These are phyloP conservation scores for Clarias magur DNA, from an alignment of 2,113 vertebrate genomes.

Conservation along the genomic window DNA sequence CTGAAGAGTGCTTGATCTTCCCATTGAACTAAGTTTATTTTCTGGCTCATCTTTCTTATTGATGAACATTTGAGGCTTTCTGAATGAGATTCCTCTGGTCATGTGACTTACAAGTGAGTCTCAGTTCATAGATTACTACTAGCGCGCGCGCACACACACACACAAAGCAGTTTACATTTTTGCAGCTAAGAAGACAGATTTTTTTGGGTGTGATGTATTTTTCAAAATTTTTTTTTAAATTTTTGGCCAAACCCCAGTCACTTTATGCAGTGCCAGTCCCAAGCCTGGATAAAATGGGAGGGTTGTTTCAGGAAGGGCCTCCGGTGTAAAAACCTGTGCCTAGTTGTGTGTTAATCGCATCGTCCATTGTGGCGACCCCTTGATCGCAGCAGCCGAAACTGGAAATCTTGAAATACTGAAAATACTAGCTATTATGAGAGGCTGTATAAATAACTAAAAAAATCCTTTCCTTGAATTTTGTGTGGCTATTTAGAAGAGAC, in stretches of 20 bases:
- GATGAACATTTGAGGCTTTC: not conserved
- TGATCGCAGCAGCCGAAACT: not conserved
- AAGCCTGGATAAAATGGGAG: too few species aligned
- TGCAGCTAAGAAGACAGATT: not conserved
- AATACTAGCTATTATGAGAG: not conserved
- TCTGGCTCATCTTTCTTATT: not conserved
- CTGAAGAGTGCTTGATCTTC: not conserved
- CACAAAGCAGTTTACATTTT: not conserved
- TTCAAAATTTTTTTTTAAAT: too few species aligned
- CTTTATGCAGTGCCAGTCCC: too few species aligned
- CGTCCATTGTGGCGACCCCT: too few species aligned
- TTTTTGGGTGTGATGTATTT: not conserved
- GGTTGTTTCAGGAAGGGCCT: too few species aligned
- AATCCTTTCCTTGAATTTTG: not conserved
- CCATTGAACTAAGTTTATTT: not conserved
- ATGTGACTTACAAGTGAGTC: not conserved
- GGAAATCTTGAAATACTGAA: not conserved
- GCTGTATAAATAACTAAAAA: too few species aligned
- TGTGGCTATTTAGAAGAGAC: constrained; percentile 47
- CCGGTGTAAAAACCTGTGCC: too few species aligned
- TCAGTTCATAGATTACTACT: not conserved
- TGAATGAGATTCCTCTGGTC: not conserved
- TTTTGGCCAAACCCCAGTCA: too few species aligned
- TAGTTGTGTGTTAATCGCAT: too few species aligned
- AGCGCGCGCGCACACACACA: not conserved